These are phyloP conservation scores for Stomatorhinus ivindoensis DNA, from an alignment of 2,113 vertebrate species.

Conservation along the genomic window DNA sequence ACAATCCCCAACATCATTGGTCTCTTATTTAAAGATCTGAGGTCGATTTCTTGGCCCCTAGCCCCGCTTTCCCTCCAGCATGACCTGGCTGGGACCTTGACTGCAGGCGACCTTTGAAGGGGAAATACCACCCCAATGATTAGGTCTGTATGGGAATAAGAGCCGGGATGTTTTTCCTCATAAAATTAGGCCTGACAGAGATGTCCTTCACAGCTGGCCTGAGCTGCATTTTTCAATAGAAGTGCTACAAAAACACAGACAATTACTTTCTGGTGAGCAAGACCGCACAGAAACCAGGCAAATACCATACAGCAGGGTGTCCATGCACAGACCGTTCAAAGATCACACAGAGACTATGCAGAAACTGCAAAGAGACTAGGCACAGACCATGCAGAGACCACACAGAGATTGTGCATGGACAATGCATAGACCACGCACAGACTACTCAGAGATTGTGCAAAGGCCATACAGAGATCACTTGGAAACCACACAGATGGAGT, in stretches of 20 bases:
- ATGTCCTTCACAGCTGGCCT: not conserved
- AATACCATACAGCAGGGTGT: not conserved
- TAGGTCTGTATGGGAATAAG: not conserved
- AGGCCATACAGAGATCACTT: not conserved
- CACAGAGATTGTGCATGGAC: not conserved
- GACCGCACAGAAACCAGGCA: not conserved
- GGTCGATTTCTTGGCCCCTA: not conserved
- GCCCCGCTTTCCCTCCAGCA: not conserved
- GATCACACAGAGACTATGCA: not conserved
- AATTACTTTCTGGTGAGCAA: not conserved
- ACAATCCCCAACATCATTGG: not conserved
- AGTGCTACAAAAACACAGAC: not conserved
- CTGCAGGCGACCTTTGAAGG: not conserved
- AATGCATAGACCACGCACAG: not conserved
- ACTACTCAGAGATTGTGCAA: not conserved
- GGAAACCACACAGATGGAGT: not conserved
- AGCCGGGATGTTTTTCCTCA: not conserved
- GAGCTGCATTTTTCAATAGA: not conserved
- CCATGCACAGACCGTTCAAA: not conserved
- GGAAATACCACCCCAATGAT: not conserved
- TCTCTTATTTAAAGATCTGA: not conserved
- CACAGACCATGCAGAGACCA: not conserved
- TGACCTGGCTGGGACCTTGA: not conserved
- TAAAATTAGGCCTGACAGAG: constrained; percentile 17
- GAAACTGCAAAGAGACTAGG: not conserved